phyloP scores from a whole-genome alignment of 2,888 invertebrate species.

The Drosophila meridionalis region DNA sequence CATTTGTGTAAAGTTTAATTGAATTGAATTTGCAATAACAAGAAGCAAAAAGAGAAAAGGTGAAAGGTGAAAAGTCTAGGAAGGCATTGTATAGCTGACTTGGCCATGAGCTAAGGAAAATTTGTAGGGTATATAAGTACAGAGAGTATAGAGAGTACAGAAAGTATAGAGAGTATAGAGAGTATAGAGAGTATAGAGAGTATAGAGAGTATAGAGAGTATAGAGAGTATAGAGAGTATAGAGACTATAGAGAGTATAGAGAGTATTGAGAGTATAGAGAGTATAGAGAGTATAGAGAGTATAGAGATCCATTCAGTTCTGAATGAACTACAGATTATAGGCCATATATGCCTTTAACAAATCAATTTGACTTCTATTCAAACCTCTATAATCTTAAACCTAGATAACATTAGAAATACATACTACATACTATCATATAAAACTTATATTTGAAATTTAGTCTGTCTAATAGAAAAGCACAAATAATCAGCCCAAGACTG shows the following conservation, averaged over 20 bases:
- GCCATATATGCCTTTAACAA: too few species aligned
- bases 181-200: background rate
- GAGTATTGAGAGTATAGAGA: background rate
- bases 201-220: background rate
- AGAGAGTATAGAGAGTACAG: background rate
- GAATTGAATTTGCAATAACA: slow-evolving; percentile 30
- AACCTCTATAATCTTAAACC: too few species aligned
- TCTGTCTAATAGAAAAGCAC: too few species aligned
- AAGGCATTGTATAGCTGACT: background rate
- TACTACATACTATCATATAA: background rate
- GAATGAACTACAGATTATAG: too few species aligned
- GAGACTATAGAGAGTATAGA: background rate
- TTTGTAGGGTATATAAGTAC: background rate
- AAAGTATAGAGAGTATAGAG: background rate
- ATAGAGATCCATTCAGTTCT: background rate
- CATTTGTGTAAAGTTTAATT: slow-evolving; percentile 51
- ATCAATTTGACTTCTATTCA: too few species aligned
- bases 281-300: background rate
- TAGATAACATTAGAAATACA: too few species aligned
- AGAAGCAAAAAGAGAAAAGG: background rate
- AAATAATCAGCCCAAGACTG: background rate
- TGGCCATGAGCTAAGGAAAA: background rate
- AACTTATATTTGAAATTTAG: background rate
- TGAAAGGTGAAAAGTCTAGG: background rate
- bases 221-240: background rate